Evolutionary conservation across 2,888 invertebrate species (phyloP), one percentile per base, ranked within the genome.

Genomic region (Eumacrocentrus americanus): DNA sequence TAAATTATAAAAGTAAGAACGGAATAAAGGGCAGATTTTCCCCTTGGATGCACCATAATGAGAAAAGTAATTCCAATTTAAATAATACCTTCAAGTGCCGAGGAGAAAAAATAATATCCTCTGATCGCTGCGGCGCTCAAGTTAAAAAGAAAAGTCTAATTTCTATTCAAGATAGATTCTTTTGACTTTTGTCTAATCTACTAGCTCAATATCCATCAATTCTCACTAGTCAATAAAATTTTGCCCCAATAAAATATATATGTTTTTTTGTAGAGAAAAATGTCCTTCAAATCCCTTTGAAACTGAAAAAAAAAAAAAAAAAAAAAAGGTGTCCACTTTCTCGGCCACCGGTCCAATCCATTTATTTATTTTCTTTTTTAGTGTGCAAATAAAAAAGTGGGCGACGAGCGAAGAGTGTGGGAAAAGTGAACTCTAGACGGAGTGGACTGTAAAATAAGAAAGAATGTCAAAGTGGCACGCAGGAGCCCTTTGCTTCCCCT

Each of bases 31-130:
- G 57, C 54, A 77, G 77, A 79, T 80, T 80, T 80, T 79, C 78
- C 69, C 68, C 76, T 74, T 72, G 77, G 77, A 62, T 76, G 76
- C 73, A 67, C 75, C 74, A 76, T 80, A 79, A 80, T 78, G 80
- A 79, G 80, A 80, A 80, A 80, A 80, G 80, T 78, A 78, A 80
- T 79, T 79, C 75, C 77, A 78, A 79, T 79, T 80, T 79, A 77
- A 79, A 79, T 79, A 80, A 79, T 76, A 78, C 75, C 72, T 67
- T 68, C 69, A 75, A 74, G 72, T 60, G 62, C 34, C 38, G 60
- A 52, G 58, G 66, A 67, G 64, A 70, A 75, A n/a, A 76, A 79
- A 79, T 77, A 78, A 75, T 75, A 76, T 76, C 71, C 70, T 62
- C 22, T 34, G 23, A 37, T 56, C 54, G 35, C 25, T 54, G 44